phyloP scores from a whole-genome alignment of 2,888 invertebrate genomes.

The Aspidiotus rigidus region DNA sequence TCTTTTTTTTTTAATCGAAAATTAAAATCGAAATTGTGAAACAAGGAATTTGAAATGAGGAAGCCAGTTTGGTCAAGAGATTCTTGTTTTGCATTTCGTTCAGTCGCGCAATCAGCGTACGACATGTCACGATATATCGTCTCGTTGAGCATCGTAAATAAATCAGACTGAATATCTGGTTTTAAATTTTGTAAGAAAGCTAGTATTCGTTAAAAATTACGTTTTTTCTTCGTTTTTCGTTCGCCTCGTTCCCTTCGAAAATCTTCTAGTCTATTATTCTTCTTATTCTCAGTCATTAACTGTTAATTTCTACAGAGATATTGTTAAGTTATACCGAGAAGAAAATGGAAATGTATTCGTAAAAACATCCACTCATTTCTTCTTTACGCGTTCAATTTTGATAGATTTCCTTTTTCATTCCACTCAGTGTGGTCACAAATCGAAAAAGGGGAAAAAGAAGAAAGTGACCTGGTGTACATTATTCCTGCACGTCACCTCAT shows the following conservation, averaged over 20 bases:
- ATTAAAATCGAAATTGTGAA: conserved; percentile 31
- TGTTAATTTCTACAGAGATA: too few species aligned
- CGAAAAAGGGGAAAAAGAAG: too few species aligned
- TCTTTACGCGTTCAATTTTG: too few species aligned
- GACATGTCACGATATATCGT: conserved; percentile 33
- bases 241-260: not conserved
- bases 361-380: too few species aligned
- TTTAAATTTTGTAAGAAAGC: conserved; percentile 30
- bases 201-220: conserved; percentile 29
- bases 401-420: too few species aligned
- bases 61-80: conserved; percentile 26
- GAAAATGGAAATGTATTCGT: too few species aligned
- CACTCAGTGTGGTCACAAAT: too few species aligned
- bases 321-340: too few species aligned
- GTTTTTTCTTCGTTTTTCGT: not conserved
- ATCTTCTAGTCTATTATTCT: not conserved
- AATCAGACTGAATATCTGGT: conserved; percentile 32
- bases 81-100: conserved; percentile 31
- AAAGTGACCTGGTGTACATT: too few species aligned
- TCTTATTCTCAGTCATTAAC: not conserved
- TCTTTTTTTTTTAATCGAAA: conserved; percentile 22
- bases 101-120: conserved; percentile 32
- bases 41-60: conserved; percentile 30
- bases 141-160: conserved; percentile 28
- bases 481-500: too few species aligned